Percentiles rank a stretch among this genome's conserved stretches.
Conservation (phyloP, 2,888 invertebrate genomes). For the Chironomus riparius region DNA sequence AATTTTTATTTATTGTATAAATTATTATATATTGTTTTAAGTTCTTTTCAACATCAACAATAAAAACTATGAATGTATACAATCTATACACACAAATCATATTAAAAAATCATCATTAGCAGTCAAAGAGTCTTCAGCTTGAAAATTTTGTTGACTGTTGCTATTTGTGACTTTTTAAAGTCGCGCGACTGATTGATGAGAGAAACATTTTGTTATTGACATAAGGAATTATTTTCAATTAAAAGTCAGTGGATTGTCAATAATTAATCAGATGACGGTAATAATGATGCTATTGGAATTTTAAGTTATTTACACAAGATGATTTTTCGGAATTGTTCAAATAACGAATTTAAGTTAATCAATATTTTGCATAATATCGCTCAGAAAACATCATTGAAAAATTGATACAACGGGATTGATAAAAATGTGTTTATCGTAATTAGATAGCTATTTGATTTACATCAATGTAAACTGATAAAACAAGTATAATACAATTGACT, state of each 20-base stretch:
- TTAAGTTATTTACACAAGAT: too few relatives aligned
- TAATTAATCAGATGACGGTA: conserved; percentile 1
- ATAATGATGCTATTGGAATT: too few relatives aligned
- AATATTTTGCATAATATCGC: too few relatives aligned
- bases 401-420: too few relatives aligned
- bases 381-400: too few relatives aligned
- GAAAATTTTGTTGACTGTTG: not conserved
- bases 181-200: not conserved
- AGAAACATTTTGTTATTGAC: not conserved
- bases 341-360: too few relatives aligned
- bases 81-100: not conserved
- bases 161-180: conserved; percentile 11
- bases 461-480: too few relatives aligned
- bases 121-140: not conserved
- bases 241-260: conserved; percentile 15
- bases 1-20: conserved; percentile 25
- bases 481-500: too few relatives aligned
- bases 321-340: too few relatives aligned
- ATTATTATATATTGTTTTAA: conserved; percentile 20
- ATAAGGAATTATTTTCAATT: conserved; percentile 24
- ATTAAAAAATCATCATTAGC: not conserved
- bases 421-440: too few relatives aligned
- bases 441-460: too few relatives aligned
- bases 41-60: not conserved
- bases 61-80: too few relatives aligned